Percentiles rank a stretch among this genome's conserved stretches.
phyloP scores from a whole-genome alignment of 2,888 invertebrate species.

The Hypomecis atomaria region DNA sequence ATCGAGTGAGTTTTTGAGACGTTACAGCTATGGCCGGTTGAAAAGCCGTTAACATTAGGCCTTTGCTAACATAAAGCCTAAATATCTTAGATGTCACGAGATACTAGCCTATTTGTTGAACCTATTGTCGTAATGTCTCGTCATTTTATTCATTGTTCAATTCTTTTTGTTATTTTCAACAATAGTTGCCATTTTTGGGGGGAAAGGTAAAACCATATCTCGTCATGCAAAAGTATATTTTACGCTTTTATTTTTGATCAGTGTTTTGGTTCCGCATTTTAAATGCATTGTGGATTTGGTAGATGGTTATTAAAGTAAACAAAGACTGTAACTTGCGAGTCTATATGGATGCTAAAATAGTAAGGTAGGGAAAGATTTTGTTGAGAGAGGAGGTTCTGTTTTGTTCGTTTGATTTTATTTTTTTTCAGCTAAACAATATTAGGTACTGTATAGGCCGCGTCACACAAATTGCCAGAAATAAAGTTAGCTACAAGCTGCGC shows the following conservation, averaged over 20 bases:
- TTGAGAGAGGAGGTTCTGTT: too few relatives aligned
- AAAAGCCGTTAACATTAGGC: slow-evolving; percentile 15
- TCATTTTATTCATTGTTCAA: slow-evolving; percentile 18
- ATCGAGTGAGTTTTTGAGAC: too few relatives aligned
- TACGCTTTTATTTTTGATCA: slow-evolving; percentile 12
- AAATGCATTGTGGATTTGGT: slow-evolving; percentile 13
- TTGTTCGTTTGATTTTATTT: too few relatives aligned
- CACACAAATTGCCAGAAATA: too few relatives aligned
- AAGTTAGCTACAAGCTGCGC: too few relatives aligned
- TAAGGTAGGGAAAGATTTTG: too few relatives aligned
- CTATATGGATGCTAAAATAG: too few relatives aligned
- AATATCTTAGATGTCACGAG: slow-evolving; percentile 16
- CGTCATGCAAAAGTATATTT: slow-evolving; percentile 2
- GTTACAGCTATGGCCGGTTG: too few relatives aligned
- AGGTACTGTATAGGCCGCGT: too few relatives aligned
- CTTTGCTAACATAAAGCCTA: slow-evolving; percentile 15
- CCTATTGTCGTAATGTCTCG: slow-evolving; percentile 19
- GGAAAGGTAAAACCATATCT: slow-evolving; percentile 18
- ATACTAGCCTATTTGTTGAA: slow-evolving; percentile 26
- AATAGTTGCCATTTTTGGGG: slow-evolving; percentile 29
- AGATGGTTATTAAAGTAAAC: slow-evolving; percentile 10
- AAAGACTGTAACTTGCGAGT: slow-evolving; percentile 11
- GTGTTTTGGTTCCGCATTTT: slow-evolving; percentile 26
- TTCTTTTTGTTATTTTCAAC: slow-evolving; percentile 16
- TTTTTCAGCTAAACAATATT: too few relatives aligned